Percentiles rank a stretch among this genome's conserved stretches.
These are phyloP conservation scores for Cryptoprocta ferox DNA, from an alignment of 2,797 vertebrate genomes.

Conservation along the genomic window DNA sequence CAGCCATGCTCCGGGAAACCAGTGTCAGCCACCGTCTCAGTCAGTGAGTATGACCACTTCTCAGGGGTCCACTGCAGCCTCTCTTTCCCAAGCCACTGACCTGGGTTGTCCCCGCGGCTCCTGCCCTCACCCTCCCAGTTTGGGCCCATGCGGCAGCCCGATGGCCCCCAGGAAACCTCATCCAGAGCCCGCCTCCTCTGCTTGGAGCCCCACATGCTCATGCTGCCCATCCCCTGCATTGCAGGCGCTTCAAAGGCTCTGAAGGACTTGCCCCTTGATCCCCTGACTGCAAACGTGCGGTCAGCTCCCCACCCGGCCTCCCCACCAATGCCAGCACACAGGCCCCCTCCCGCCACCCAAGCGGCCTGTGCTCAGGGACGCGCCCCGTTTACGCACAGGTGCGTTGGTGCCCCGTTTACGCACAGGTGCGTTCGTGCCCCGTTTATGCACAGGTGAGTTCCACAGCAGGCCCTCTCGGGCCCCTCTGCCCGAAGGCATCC, in stretches of 20 bases:
- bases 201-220: rapidly evolving
- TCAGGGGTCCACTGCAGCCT: rapidly evolving
- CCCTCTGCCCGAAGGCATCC: background rate
- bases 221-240: rapidly evolving
- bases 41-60: background rate
- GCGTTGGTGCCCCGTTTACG: no score
- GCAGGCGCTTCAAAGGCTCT: no score
- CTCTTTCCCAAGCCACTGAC: background rate
- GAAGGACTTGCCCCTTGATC: background rate
- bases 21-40: background rate
- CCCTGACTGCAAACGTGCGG: no score
- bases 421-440: no score
- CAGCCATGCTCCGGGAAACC: background rate
- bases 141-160: background rate
- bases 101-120: background rate
- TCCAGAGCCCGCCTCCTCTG: background rate
- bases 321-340: background rate
- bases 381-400: background rate
- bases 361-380: rapidly evolving
- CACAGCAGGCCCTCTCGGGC: background rate
- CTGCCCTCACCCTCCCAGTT: background rate
- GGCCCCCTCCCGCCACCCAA: rapidly evolving
- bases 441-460: no score
- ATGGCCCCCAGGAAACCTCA: background rate
- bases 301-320: background rate